Base-by-base conservation (phyloP, 64 coral and sea anemone genomes). In the Stichodactyla mertensii region DNA sequence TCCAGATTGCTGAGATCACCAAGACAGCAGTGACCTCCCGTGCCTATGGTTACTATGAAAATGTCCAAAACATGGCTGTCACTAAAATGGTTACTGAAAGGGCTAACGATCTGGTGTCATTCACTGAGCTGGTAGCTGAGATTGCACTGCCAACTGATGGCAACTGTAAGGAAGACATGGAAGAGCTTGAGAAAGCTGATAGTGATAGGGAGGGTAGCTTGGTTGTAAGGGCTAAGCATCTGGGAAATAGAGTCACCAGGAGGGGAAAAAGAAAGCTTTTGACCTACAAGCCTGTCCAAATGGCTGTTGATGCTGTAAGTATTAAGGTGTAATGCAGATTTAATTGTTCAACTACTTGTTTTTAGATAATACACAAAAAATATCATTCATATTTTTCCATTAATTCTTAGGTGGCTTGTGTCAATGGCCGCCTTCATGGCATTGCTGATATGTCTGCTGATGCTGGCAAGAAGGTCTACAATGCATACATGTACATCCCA, bases 241-340 rank as follows among this genome's bases (percentile, higher is more conserved):
- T 99, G 62, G 86, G 78, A 19, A 91, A 85, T 54, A 99, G 64
- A 66, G 82, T 99, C 19, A 71, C 81, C 52, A 89, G 97, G 24
- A 89, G 97, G 7, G 91, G 90, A 52, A 95, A 60, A 74, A 92
- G 55, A 57, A 87, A 86, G 45, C 88, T 99, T 7, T 52, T 99
- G 88, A 70, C 61, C 12, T 89, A 92, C 77, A 91, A 86, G 59
- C 93, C 97, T 59, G 82, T 99, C 7, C 84, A 94, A 58, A 69
- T 95, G 36, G 93, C 88, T 74, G 91, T 90, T 92, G 88, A 95
- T 69, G 89, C 67, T 86, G 97, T 99, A 71, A 91, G 93, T 95
- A 77, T 4, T 6, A 20, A 16, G 5, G 54, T 45, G 36, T 45
- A 45, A 45, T 45, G 1, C 3, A 2, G 36, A 45, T 45, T 45